Conservation (phyloP, 2,113 vertebrate genomes). For the Bostrychus sinensis region DNA sequence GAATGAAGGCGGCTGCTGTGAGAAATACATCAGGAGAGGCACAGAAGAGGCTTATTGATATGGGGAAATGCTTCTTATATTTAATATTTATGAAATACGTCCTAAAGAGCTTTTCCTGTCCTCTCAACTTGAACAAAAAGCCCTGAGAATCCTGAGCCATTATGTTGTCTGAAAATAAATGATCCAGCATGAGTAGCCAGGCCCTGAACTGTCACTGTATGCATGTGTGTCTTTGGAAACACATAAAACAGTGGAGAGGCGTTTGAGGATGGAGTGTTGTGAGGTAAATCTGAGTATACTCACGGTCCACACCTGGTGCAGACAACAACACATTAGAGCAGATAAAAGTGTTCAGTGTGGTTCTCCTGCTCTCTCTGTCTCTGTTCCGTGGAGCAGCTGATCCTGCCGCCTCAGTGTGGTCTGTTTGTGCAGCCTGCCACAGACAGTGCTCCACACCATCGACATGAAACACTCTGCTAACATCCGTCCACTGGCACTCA, state of each 20-base stretch:
- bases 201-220: not conserved
- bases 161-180: slow-evolving; percentile 32
- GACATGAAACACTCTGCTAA: slow-evolving; percentile 55
- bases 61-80: slow-evolving; percentile 26
- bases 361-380: slow-evolving; percentile 8
- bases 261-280: slow-evolving; percentile 24
- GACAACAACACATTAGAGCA: slow-evolving; percentile 33
- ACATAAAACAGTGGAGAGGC: slow-evolving; percentile 14
- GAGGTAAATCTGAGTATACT: slow-evolving; percentile 31
- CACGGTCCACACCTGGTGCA: slow-evolving; percentile 46
- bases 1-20: slow-evolving; percentile 38
- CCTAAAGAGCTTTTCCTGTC: slow-evolving; percentile 22
- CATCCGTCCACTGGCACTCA: slow-evolving; percentile 24
- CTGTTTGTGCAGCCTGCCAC: slow-evolving; percentile 44
- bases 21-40: slow-evolving; percentile 44
- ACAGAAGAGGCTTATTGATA: slow-evolving; percentile 27
- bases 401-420: slow-evolving; percentile 53
- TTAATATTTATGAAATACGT: slow-evolving; percentile 47
- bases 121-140: slow-evolving; percentile 9
- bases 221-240: slow-evolving; percentile 23
- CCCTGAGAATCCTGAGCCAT: slow-evolving; percentile 23
- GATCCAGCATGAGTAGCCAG: not conserved
- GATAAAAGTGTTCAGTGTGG: slow-evolving; percentile 30
- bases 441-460: slow-evolving; percentile 37
- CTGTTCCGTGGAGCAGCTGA: slow-evolving; percentile 52